Percentiles rank a stretch among this genome's conserved stretches.
Conservation (phyloP, 1,140 invertebrate species). For the Hypothenemus hampei region DNA sequence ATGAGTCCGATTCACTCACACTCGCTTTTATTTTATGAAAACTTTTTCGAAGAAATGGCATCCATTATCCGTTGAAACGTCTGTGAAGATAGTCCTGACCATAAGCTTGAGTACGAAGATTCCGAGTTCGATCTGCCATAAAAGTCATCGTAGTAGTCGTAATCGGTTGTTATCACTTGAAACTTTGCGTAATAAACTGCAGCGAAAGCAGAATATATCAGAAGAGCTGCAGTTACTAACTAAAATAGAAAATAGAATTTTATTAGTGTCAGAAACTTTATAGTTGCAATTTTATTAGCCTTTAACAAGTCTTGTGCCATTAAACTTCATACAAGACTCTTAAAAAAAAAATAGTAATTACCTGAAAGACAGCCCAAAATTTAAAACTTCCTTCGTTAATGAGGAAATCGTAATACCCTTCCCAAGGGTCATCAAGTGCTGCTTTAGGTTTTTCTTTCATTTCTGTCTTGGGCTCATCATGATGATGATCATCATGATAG, state of each 20-base stretch:
- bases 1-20: neutral
- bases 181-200: slow-evolving; percentile 82
- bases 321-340: too few relatives aligned
- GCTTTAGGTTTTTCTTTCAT: slow-evolving; percentile 44
- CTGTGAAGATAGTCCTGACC: slow-evolving; percentile 40
- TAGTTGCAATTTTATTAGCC: too few relatives aligned
- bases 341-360: too few relatives aligned
- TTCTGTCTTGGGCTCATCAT: slow-evolving; percentile 35
- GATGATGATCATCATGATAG: slow-evolving; percentile 38
- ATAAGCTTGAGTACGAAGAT: slow-evolving; percentile 32
- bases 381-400: slow-evolving; percentile 82
- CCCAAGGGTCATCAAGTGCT: slow-evolving; percentile 60
- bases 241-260: slow-evolving; percentile 46
- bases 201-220: slow-evolving; percentile 76
- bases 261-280: neutral
- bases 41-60: slow-evolving; percentile 44
- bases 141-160: slow-evolving; percentile 60
- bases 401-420: slow-evolving; percentile 75
- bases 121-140: slow-evolving; percentile 46
- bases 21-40: slow-evolving; percentile 31
- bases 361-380: slow-evolving; percentile 81
- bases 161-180: slow-evolving; percentile 68
- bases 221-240: slow-evolving; percentile 68
- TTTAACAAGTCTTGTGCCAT: too few relatives aligned
- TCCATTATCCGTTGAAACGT: slow-evolving; percentile 44